A percentile compares a stretch with the other conserved stretches of the same genome.
Evolutionary conservation across 1,140 invertebrate species (phyloP).

Genomic region (Adoxophyes honmai): DNA sequence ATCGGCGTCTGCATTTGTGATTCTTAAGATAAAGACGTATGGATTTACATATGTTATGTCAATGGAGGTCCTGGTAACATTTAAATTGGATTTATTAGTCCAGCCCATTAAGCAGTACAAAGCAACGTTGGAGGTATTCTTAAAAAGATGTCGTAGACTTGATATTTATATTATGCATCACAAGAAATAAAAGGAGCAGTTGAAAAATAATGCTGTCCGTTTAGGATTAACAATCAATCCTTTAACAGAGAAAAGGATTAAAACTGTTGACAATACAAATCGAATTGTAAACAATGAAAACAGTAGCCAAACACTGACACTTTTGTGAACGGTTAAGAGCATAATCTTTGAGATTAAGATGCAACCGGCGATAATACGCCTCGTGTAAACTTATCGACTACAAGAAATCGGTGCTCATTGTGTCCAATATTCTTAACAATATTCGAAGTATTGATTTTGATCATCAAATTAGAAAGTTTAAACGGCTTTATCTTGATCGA

Average conservation of each 20-base stretch:
- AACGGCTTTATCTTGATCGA: not conserved
- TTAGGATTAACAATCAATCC: slow-evolving; percentile 37
- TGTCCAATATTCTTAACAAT: not conserved
- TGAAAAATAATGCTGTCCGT: not conserved
- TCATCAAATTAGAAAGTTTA: slow-evolving; percentile 10
- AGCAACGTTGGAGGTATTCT: slow-evolving; percentile 53
- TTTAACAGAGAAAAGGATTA: slow-evolving; percentile 55
- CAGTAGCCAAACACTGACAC: slow-evolving; percentile 50
- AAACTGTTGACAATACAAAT: slow-evolving; percentile 52
- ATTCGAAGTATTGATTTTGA: slow-evolving; percentile 16
- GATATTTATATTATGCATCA: slow-evolving; percentile 1
- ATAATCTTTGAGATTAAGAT: slow-evolving; percentile 40
- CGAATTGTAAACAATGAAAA: slow-evolving; percentile 58
- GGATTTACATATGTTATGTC: slow-evolving; percentile 74
- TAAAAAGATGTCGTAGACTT: slow-evolving; percentile 17
- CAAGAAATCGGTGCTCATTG: slow-evolving; percentile 37
- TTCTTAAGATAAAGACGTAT: slow-evolving; percentile 73
- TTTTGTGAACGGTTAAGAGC: slow-evolving; percentile 39
- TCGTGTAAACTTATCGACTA: slow-evolving; percentile 41
- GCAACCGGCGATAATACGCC: slow-evolving; percentile 38
- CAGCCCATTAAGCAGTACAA: slow-evolving; percentile 47
- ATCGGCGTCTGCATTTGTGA: slow-evolving; percentile 64
- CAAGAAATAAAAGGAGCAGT: not conserved
- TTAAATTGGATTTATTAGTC: slow-evolving; percentile 75
- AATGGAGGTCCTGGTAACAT: slow-evolving; percentile 58